A percentile compares a stretch with the other conserved stretches of the same genome.
Conservation (phyloP, 2,888 invertebrate species). For the Yponomeuta cagnagella region DNA sequence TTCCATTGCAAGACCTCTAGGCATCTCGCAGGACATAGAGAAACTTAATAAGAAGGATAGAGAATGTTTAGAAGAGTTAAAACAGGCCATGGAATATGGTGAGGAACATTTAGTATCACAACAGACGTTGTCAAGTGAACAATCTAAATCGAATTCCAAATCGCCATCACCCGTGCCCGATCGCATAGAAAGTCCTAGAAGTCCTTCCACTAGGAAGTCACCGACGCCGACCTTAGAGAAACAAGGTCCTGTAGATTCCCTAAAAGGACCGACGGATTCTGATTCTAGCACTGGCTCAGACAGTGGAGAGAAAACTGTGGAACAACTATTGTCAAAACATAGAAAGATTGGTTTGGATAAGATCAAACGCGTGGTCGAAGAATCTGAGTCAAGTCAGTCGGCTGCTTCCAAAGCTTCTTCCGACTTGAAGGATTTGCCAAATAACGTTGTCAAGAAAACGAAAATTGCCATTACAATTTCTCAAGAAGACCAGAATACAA, state of each 20-base stretch:
- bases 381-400: slow-evolving; percentile 78
- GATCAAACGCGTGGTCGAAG: slow-evolving; percentile 67
- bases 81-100: slow-evolving; percentile 75
- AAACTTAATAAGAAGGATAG: slow-evolving; percentile 79
- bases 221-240: slow-evolving; percentile 79
- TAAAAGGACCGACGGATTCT: slow-evolving; percentile 75
- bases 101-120: slow-evolving; percentile 66
- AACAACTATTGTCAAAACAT: slow-evolving; percentile 57
- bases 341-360: slow-evolving; percentile 63
- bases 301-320: slow-evolving; percentile 68
- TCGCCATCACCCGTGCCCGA: slow-evolving; percentile 54
- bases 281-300: slow-evolving; percentile 70
- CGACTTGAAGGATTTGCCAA: slow-evolving; percentile 62
- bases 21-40: slow-evolving; percentile 84
- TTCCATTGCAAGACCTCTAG: slow-evolving; percentile 86
- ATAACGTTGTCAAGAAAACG: slow-evolving; percentile 67
- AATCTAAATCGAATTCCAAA: slow-evolving; percentile 62
- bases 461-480: slow-evolving; percentile 73
- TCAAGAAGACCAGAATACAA: slow-evolving; percentile 71
- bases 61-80: slow-evolving; percentile 76
- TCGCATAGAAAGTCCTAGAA: slow-evolving; percentile 62
- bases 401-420: slow-evolving; percentile 67
- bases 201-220: slow-evolving; percentile 61
- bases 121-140: slow-evolving; percentile 63
- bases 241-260: slow-evolving; percentile 74